Base-by-base conservation (phyloP, 1,140 invertebrate genomes). In the Drosophila micromelanica region DNA sequence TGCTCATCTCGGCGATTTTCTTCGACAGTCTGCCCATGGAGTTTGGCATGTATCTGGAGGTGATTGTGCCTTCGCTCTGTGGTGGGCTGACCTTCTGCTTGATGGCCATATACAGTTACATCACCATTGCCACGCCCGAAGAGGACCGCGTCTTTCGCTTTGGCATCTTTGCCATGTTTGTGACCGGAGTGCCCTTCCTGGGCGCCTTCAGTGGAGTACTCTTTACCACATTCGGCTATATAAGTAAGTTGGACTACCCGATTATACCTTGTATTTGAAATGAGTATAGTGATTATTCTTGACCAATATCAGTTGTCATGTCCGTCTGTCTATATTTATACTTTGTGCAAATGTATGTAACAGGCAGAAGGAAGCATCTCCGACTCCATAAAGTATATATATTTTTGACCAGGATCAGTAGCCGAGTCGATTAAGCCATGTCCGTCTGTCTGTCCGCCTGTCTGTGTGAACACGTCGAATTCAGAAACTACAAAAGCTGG, bases 41-140 rank as follows among this genome's bases (percentile, higher is more conserved):
- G 56, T 93, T 92, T 13, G 94, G 93, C 9, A 93, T 92, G 2
- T 86, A 95, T 40, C 93, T 93, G 43, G 94, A 94, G 76, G 93
- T 93, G 2, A 86, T 95, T 45, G 93, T 94, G 3, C 93, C 94
- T 0, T 93, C 93, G 2, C 77, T 95, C 12, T 93, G 91, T 73
- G 94, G 92, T 37, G 93, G 94, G 65, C 93, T 94, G 78, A 94
- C 94, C 61, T 93, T 94, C 42, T 93, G 94, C 89, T 93, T 94
- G 71, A 94, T 94, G 93, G 94, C 93, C 20, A 93, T 95, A 82
- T 95, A 93, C 64, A 94, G 94, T 91, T 95, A 94, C 71, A 94
- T 95, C 75, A 93, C 94, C 30, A 93, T 93, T 43, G 92, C 94
- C 20, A 94, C 94, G 12, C 92, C 92, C 17, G 92, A 94, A 38